Percentiles rank a stretch among this genome's conserved stretches.
phyloP scores from a whole-genome alignment of 2,888 invertebrate species.

The Laspeyria flexula region DNA sequence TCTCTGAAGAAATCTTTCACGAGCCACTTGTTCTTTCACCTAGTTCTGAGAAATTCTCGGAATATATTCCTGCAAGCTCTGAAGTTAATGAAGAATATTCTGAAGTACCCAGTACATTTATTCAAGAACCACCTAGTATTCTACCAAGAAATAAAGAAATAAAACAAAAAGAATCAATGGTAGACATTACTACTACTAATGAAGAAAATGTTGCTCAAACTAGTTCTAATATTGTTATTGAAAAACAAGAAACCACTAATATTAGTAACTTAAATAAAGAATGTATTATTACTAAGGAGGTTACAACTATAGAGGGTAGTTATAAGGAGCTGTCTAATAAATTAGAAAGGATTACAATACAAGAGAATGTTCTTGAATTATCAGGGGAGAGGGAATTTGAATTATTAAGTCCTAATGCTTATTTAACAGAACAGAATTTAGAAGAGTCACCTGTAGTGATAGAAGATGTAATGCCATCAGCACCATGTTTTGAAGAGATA shows the following conservation, averaged over 20 bases:
- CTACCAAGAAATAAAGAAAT: conserved; percentile 13
- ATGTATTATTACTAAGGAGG: not conserved
- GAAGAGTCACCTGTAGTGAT: conserved; percentile 12
- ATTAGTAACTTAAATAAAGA: not conserved
- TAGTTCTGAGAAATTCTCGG: not conserved
- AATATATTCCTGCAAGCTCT: not conserved
- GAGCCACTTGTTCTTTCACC: not conserved
- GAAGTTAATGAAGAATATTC: not conserved
- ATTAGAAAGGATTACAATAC: conserved; percentile 47
- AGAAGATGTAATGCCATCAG: conserved; percentile 59
- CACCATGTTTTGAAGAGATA: conserved; percentile 64
- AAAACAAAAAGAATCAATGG: conserved; percentile 15
- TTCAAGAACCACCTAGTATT: not conserved
- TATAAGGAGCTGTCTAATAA: conserved; percentile 50
- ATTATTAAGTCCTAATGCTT: conserved; percentile 33
- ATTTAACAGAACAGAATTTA: conserved; percentile 15
- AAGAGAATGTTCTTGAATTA: conserved; percentile 21
- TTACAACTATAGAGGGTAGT: conserved; percentile 19
- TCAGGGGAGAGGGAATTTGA: conserved; percentile 39
- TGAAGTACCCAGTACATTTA: conserved; percentile 7
- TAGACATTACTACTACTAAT: conserved; percentile 5
- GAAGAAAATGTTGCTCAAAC: conserved; percentile 8
- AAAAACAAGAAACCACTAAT: not conserved
- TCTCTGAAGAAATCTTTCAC: conserved; percentile 15
- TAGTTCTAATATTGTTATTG: not conserved